A percentile compares a stretch with the other conserved stretches of the same genome.
Evolutionary conservation across 2,113 vertebrate species (phyloP).

Genomic region (Dunckerocampus dactyliophorus): DNA sequence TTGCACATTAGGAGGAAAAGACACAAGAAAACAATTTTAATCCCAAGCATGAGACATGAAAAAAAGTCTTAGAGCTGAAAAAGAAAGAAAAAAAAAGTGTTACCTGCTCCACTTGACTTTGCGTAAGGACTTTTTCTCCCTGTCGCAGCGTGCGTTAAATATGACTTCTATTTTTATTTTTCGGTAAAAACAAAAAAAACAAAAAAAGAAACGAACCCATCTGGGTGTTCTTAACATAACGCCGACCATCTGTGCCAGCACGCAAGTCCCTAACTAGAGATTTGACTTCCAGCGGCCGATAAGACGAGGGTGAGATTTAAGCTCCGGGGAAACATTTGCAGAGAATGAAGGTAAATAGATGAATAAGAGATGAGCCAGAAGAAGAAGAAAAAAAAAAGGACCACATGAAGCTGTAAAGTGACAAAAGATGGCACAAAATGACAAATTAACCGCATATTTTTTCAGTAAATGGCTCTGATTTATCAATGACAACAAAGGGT

Average conservation of each 20-base stretch:
- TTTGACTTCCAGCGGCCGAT: slow-evolving; percentile 25
- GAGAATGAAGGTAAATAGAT: slow-evolving; percentile 3
- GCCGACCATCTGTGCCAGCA: slow-evolving; percentile 59
- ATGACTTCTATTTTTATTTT: slow-evolving; percentile 47
- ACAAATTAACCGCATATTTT: neutral
- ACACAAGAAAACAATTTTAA: slow-evolving; percentile 12
- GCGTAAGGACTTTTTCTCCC: slow-evolving; percentile 3
- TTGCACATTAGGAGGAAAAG: slow-evolving; percentile 27
- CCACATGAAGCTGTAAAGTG: neutral
- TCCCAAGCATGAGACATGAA: neutral
- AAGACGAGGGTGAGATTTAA: slow-evolving; percentile 9
- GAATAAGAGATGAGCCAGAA: neutral
- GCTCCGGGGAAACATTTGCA: neutral
- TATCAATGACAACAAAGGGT: slow-evolving; percentile 3
- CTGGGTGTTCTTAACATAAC: slow-evolving; percentile 56
- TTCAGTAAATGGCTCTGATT: neutral
- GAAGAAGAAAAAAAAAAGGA: neutral
- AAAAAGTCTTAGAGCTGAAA: slow-evolving; percentile 18
- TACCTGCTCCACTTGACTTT: slow-evolving; percentile 31
- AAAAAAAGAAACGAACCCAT: slow-evolving; percentile 36
- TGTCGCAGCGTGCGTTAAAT: slow-evolving; percentile 31
- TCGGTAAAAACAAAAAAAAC: neutral
- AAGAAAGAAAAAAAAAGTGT: slow-evolving; percentile 1
- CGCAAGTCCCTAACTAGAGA: slow-evolving; percentile 33
- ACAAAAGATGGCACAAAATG: neutral